A percentile compares a stretch with the other conserved stretches of the same genome.
Evolutionary conservation across 1,140 invertebrate species (phyloP).

Genomic region (Drosophila azteca): DNA sequence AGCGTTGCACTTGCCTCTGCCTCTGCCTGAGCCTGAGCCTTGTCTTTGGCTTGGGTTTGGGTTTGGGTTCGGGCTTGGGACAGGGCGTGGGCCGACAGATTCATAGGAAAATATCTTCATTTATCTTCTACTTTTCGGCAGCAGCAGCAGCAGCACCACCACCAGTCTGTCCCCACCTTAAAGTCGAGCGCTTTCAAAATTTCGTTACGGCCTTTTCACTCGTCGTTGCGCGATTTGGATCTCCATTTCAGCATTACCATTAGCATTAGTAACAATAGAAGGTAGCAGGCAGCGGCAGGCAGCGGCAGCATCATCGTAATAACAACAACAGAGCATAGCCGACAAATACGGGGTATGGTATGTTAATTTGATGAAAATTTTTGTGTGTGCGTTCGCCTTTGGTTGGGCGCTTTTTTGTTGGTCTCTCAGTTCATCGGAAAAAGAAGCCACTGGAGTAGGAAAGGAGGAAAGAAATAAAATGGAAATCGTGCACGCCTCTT

Average conservation of each 20-base stretch:
- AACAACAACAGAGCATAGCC: slow-evolving; percentile 49
- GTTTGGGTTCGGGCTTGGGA: slow-evolving; percentile 8
- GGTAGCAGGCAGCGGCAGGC: neutral
- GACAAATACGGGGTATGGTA: slow-evolving; percentile 59
- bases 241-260: slow-evolving; percentile 44
- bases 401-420: slow-evolving; percentile 70
- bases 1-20: slow-evolving; percentile 5
- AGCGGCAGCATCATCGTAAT: slow-evolving; percentile 27
- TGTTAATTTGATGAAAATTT: slow-evolving; percentile 80
- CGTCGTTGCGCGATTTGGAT: slow-evolving; percentile 45
- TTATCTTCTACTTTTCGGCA: slow-evolving; percentile 36
- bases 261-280: slow-evolving; percentile 34
- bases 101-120: slow-evolving; percentile 62
- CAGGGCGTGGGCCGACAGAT: slow-evolving; percentile 30
- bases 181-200: slow-evolving; percentile 47
- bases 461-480: slow-evolving; percentile 50
- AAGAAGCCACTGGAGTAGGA: slow-evolving; percentile 30
- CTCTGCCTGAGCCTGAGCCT: slow-evolving; percentile 5
- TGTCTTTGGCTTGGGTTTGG: slow-evolving; percentile 7
- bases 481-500: slow-evolving; percentile 67
- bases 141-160: slow-evolving; percentile 9
- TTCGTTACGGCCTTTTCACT: slow-evolving; percentile 43
- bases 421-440: slow-evolving; percentile 59
- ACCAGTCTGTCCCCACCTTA: too few relatives aligned
- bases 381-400: slow-evolving; percentile 44